Conservation (phyloP, 2,888 invertebrate genomes). For the Beris chalybata region DNA sequence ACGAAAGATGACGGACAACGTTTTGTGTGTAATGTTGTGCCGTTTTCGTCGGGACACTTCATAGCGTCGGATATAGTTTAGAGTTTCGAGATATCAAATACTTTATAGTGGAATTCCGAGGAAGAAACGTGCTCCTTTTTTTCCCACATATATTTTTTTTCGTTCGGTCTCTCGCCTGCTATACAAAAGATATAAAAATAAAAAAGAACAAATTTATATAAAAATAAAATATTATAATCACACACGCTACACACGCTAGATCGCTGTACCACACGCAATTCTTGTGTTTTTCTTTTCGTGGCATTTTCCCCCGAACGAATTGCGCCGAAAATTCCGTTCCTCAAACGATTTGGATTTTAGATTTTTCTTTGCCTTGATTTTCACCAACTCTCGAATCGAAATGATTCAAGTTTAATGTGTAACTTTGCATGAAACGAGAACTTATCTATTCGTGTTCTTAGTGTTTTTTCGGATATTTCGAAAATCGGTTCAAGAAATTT, state of each 20-base stretch:
- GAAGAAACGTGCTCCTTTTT: not conserved
- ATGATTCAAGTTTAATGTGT: too few relatives aligned
- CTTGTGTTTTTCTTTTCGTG: not conserved
- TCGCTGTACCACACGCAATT: conserved; percentile 26
- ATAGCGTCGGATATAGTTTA: not conserved
- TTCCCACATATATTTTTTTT: not conserved
- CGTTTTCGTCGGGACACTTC: not conserved
- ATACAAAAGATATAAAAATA: not conserved
- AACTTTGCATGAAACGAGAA: too few relatives aligned
- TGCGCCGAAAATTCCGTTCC: too few relatives aligned
- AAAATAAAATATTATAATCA: conserved; percentile 19
- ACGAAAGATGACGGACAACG: conserved; percentile 10
- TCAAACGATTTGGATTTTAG: too few relatives aligned
- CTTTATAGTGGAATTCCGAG: not conserved
- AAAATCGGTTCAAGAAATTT: too few relatives aligned
- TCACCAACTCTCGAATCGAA: too few relatives aligned
- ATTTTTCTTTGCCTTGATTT: too few relatives aligned
- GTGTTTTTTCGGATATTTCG: too few relatives aligned
- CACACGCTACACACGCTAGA: conserved; percentile 29
- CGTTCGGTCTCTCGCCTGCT: conserved; percentile 9
- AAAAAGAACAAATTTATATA: not conserved
- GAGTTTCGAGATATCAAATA: not conserved
- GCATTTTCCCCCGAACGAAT: too few relatives aligned
- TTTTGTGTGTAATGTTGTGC: not conserved
- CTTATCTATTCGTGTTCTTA: too few relatives aligned